Conservation (phyloP, 2,113 vertebrate species). For the Craseonycteris thonglongyai region DNA sequence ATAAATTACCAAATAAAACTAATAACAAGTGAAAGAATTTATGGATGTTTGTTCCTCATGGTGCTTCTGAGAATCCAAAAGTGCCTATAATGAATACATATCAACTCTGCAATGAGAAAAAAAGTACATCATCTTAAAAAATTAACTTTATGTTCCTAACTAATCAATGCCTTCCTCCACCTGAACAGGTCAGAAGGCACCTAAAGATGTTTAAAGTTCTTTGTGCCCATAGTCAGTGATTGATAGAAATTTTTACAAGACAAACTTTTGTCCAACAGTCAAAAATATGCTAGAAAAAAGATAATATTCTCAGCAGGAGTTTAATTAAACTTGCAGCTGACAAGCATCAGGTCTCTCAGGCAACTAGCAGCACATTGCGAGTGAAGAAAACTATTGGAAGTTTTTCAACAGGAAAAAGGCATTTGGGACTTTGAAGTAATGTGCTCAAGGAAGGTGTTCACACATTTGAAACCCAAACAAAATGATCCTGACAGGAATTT, state of each 20-base stretch:
- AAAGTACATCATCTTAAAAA: background rate
- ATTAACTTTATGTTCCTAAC: background rate
- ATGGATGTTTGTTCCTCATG: background rate
- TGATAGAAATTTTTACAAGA: constrained; percentile 33
- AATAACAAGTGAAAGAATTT: background rate
- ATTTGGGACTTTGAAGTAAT: background rate
- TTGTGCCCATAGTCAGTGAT: constrained; percentile 26
- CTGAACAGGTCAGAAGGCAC: background rate
- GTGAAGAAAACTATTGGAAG: constrained; percentile 33
- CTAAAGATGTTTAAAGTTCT: constrained; percentile 17
- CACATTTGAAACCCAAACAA: background rate
- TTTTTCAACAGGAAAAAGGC: constrained; percentile 2
- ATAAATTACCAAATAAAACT: background rate
- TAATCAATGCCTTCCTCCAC: background rate
- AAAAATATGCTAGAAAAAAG: constrained; percentile 3
- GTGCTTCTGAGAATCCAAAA: background rate
- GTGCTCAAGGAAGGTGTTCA: background rate
- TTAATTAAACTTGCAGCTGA: constrained; percentile 62
- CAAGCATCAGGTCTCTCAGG: background rate
- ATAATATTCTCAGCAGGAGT: constrained; percentile 50
- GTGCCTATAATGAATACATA: background rate
- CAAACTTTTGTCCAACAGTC: constrained; percentile 57
- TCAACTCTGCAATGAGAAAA: background rate
- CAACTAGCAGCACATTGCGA: constrained; percentile 11
- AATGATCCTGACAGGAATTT: background rate